Base-by-base conservation (phyloP, 2,888 invertebrate genomes). In the Tridacna gigas region DNA sequence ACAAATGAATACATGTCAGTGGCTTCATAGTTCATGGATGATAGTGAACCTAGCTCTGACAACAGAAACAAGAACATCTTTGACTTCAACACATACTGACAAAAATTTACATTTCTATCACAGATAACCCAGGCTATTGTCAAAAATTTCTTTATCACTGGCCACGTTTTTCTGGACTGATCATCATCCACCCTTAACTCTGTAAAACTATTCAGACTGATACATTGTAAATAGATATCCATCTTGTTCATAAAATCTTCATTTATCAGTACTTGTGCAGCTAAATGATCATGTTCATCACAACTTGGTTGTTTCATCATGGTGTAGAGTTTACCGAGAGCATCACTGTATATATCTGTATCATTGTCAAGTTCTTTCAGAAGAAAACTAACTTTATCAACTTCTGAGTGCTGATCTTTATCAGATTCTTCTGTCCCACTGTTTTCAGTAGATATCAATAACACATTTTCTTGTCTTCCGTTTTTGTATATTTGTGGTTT, bases 71-170 rank as follows among this genome's bases (percentile, higher is more conserved):
- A 47, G 71, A 84, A 88, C 20, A 87, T 45, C 12, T 85, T 79
- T 20, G 81, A 87, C 0, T 69, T 76, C 3, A 90, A 81, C 4
- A 93, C 74, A 45, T 90, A 83, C 66, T 92, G 90, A 86, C 94
- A 93, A 48, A 93, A 88, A 22, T 82, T 82, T 4, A 86, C 74
- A 66, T 90, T 90, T 37, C 89, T 88, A 80, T 94, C 93, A 37
- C 91, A 90, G 20, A 91, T 89, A 76, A 93, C 91, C 94, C 94
- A 94, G 26, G 93, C 56, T 20, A 93, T 81, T 15, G 91, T 91
- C 13, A 93, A 69, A 28, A 90, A 81, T 22, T 87, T 88, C 74
- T 92, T 92, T 5, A 92, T 78, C 66, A 85, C 89, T 20, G 89
- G 87, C 89, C 91, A 92, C 80, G 80, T 47, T 77, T 77, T 74